Evolutionary conservation across 2,888 invertebrate genomes (phyloP).

Genomic region (Eubasilissa splendida): DNA sequence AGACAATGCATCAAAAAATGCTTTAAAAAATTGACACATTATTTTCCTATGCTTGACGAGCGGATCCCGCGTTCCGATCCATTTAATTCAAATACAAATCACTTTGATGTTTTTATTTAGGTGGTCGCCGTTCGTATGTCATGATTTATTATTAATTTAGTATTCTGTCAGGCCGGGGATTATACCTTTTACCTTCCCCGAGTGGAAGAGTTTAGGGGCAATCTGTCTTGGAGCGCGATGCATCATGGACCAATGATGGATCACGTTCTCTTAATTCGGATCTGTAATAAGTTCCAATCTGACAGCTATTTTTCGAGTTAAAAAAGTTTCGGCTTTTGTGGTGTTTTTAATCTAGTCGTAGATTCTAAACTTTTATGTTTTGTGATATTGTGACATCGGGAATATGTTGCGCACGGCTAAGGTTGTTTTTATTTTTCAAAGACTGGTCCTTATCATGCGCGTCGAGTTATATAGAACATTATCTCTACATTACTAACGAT

Average conservation of each 20-base stretch:
- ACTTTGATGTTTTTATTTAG: constrained; percentile 53
- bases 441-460: too few relatives aligned
- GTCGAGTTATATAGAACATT: too few relatives aligned
- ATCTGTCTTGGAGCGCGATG: constrained; percentile 37
- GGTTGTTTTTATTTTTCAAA: too few relatives aligned
- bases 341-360: too few relatives aligned
- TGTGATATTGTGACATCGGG: too few relatives aligned
- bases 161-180: constrained; percentile 44
- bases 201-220: constrained; percentile 28
- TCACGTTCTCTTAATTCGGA: constrained; percentile 46
- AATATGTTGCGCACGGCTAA: too few relatives aligned
- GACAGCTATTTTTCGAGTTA: constrained; percentile 24
- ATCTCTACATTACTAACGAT: too few relatives aligned
- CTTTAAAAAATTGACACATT: constrained; percentile 21
- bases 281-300: constrained; percentile 44
- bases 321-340: too few relatives aligned
- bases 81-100: constrained; percentile 53
- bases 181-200: constrained; percentile 32
- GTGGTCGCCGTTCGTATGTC: constrained; percentile 27
- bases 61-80: constrained; percentile 40
- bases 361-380: too few relatives aligned
- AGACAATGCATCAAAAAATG: constrained; percentile 18
- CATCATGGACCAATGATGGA: constrained; percentile 46
- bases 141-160: constrained; percentile 50
- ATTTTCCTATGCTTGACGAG: constrained; percentile 12